These are phyloP conservation scores for Callyntrura sp. DNA, from an alignment of 2,888 invertebrate genomes.

Conservation along the genomic window DNA sequence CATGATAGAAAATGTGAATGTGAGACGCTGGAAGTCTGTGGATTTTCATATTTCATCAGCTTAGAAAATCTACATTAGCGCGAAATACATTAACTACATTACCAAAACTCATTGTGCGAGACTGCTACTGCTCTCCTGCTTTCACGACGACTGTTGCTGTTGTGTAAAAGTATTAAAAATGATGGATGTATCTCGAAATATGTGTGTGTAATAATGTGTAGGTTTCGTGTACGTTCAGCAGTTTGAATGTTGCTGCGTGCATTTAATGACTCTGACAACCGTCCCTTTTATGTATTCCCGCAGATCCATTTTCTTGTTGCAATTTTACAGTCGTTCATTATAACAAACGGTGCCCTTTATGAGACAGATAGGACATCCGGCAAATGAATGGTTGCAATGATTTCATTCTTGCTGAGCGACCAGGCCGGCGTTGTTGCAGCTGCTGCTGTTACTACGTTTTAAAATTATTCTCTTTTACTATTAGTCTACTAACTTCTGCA, in stretches of 20 bases:
- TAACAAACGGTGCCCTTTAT: neutral
- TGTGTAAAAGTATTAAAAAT: constrained; percentile 32
- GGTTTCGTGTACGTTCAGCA: neutral
- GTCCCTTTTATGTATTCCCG: neutral
- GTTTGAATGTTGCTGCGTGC: constrained; percentile 15
- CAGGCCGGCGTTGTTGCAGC: neutral
- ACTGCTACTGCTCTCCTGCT: neutral
- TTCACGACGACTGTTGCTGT: neutral
- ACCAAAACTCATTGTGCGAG: constrained; percentile 21
- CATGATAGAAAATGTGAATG: constrained; percentile 8
- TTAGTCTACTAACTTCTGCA: neutral
- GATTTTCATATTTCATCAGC: constrained; percentile 56
- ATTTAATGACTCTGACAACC: constrained; percentile 28
- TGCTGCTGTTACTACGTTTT: neutral
- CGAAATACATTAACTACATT: constrained; percentile 20
- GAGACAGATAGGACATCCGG: constrained; percentile 2
- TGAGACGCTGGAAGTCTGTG: constrained; percentile 10
- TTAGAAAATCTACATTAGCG: constrained; percentile 37
- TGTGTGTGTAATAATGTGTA: neutral
- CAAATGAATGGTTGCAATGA: neutral
- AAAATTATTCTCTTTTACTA: too few relatives aligned
- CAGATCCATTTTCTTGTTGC: neutral
- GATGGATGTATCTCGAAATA: neutral
- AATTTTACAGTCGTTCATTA: constrained; percentile 7
- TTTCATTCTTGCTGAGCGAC: neutral